phyloP scores from a whole-genome alignment of 2,888 invertebrate species.

The Muschampia plurimacula region DNA sequence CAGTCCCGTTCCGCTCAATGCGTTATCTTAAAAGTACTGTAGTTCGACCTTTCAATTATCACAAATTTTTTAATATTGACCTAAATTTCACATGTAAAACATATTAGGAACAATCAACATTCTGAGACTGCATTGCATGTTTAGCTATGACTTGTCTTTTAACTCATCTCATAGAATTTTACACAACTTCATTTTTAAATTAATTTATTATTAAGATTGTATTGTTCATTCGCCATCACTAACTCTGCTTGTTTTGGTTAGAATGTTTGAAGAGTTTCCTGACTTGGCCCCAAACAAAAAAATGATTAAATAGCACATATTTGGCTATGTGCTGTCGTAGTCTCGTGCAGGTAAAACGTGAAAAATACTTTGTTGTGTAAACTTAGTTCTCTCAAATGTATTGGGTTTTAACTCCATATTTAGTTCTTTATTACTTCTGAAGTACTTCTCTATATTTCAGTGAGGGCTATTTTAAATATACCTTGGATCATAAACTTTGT shows the following conservation, averaged over 20 bases:
- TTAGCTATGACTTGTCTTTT: not conserved
- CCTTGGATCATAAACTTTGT: not conserved
- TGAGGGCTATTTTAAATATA: not conserved
- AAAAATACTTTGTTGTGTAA: constrained; percentile 59
- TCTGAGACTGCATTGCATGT: not conserved
- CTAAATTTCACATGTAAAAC: too few species aligned
- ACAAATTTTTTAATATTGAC: too few species aligned
- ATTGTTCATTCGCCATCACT: constrained; percentile 56
- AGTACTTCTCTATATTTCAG: not conserved
- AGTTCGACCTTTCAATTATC: too few species aligned
- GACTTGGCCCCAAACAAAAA: constrained; percentile 78
- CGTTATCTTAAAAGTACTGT: too few species aligned
- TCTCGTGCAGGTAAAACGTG: constrained; percentile 65
- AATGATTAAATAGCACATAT: constrained; percentile 67
- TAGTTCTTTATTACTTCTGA: not conserved
- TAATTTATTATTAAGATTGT: constrained; percentile 1
- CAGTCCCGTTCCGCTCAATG: too few species aligned
- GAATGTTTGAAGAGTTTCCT: constrained; percentile 84
- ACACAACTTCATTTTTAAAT: not conserved
- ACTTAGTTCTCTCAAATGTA: constrained; percentile 15
- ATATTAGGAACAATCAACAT: too few species aligned
- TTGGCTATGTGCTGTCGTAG: constrained; percentile 29
- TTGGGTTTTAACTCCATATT: constrained; percentile 7
- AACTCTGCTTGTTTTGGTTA: constrained; percentile 76
- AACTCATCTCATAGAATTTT: not conserved